A percentile compares a stretch with the other conserved stretches of the same genome.
phyloP scores from a whole-genome alignment of 2,113 vertebrate genomes.

The Dasyornis broadbenti region DNA sequence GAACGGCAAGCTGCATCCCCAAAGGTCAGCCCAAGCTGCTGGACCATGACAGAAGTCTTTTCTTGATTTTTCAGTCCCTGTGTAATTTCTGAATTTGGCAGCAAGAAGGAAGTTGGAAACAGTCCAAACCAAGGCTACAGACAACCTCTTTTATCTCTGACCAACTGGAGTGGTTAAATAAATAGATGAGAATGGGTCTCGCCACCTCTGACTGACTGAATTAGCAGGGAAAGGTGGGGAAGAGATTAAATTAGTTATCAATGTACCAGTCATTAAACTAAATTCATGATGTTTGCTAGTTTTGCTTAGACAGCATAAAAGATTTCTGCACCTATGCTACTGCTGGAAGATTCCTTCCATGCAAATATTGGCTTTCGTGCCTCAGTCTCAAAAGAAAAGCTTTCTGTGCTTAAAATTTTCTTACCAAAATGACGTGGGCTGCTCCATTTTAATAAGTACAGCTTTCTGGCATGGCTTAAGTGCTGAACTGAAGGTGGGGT shows the following conservation, averaged over 20 bases:
- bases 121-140: background rate
- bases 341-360: background rate
- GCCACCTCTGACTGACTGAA: background rate
- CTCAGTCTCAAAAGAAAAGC: background rate
- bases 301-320: background rate
- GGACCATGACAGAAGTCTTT: fast-evolving
- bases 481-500: background rate
- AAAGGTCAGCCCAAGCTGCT: background rate
- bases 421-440: background rate
- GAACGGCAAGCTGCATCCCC: background rate
- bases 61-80: background rate
- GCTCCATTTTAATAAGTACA: background rate
- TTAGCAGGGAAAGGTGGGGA: fast-evolving
- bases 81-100: background rate
- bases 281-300: background rate
- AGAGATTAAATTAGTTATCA: background rate
- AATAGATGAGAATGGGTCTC: background rate
- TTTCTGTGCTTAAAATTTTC: background rate
- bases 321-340: background rate
- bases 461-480: fast-evolving
- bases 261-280: background rate
- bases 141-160: background rate
- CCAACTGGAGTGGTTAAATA: background rate
- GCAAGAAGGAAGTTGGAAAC: background rate
- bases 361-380: background rate